A percentile compares a stretch with the other conserved stretches of the same genome.
Evolutionary conservation across 2,888 invertebrate species (phyloP).

Genomic region (Ommatoiulus sabulosus): DNA sequence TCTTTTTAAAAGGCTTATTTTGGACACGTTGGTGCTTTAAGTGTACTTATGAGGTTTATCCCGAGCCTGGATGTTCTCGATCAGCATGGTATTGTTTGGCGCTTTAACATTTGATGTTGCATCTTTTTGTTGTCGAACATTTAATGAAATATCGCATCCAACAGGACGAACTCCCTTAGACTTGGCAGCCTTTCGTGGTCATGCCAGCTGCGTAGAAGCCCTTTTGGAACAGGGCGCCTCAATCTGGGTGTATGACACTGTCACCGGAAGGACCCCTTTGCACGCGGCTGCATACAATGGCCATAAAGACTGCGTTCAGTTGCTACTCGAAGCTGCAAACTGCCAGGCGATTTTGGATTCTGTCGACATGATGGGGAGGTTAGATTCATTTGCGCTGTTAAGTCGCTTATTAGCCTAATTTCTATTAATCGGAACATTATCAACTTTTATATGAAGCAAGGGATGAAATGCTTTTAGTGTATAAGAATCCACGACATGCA

Average conservation of each 20-base stretch:
- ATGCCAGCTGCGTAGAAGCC: conserved; percentile 72
- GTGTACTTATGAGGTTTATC: conserved; percentile 66
- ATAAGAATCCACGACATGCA: no score
- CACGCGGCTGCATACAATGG: conserved; percentile 74
- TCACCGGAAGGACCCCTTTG: conserved; percentile 71
- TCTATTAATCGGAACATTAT: no score
- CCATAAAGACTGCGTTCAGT: conserved; percentile 71
- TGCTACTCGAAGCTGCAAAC: conserved; percentile 69
- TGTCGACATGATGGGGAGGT: conserved; percentile 67
- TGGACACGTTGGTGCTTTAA: conserved; percentile 73
- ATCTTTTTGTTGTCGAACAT: background rate
- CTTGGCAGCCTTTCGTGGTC: conserved; percentile 73
- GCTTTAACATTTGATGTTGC: background rate
- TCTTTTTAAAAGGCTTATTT: conserved; percentile 69
- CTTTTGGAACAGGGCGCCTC: conserved; percentile 73
- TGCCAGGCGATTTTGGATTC: conserved; percentile 63
- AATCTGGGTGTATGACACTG: conserved; percentile 70
- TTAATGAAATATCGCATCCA: background rate
- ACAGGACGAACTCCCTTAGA: conserved; percentile 73
- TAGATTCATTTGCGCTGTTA: background rate
- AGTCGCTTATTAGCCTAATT: no score
- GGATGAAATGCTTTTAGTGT: no score
- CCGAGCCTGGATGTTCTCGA: conserved; percentile 57
- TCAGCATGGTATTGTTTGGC: conserved; percentile 42
- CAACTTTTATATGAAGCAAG: no score